Conservation (phyloP, 2,888 invertebrate species). For the Lasioglossum marginatum region DNA sequence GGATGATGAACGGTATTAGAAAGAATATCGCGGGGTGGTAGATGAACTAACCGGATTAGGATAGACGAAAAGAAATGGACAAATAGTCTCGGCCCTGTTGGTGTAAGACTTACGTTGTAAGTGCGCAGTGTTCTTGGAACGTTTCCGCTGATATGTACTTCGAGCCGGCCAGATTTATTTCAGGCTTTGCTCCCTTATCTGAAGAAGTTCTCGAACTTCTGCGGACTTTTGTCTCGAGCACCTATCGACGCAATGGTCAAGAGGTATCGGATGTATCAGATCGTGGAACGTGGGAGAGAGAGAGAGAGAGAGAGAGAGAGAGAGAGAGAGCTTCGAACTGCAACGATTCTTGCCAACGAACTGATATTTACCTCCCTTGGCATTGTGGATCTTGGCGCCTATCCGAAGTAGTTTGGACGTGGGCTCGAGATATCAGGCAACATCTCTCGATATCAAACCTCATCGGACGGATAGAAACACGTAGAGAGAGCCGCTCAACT, state of each 20-base stretch:
- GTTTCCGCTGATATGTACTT: background rate
- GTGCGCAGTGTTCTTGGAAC: background rate
- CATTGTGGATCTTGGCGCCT: constrained; percentile 29
- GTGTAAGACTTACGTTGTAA: background rate
- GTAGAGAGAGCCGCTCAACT: background rate
- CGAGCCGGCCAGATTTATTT: background rate
- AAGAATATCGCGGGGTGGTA: background rate
- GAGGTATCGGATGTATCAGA: background rate
- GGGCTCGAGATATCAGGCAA: background rate
- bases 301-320: background rate
- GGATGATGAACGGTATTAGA: background rate
- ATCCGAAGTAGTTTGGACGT: constrained; percentile 25
- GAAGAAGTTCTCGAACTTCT: background rate
- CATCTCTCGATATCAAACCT: background rate
- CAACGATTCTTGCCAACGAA: constrained; percentile 27
- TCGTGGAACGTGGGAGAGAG: background rate
- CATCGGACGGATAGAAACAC: background rate
- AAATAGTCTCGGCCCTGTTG: background rate
- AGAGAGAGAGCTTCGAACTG: background rate
- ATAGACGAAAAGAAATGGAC: background rate
- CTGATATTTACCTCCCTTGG: constrained; percentile 24
- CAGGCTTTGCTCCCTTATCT: background rate
- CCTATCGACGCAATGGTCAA: constrained; percentile 12
- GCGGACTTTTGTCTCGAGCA: constrained; percentile 1
- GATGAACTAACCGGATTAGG: background rate